Evolutionary conservation across 2,888 invertebrate genomes (phyloP).

Genomic region (Drosophila meridionalis): DNA sequence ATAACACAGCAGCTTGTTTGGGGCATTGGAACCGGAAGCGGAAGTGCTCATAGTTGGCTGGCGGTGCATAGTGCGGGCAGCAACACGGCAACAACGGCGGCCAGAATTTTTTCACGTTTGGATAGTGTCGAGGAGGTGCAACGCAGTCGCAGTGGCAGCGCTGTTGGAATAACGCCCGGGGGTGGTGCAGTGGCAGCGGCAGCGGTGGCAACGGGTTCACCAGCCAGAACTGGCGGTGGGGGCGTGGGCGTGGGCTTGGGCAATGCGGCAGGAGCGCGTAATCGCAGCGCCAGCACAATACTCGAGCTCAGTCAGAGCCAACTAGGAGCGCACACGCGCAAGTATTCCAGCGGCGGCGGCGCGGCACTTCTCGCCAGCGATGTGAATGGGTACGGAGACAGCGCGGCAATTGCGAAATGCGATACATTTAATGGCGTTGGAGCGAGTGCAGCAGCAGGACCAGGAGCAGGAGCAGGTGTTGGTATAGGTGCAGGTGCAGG

Average conservation of each 20-base stretch:
- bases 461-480: neutral
- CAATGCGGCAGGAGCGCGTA: conserved; percentile 54
- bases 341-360: conserved; percentile 40
- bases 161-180: conserved; percentile 75
- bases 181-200: conserved; percentile 63
- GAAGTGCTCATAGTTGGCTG: conserved; percentile 51
- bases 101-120: conserved; percentile 84
- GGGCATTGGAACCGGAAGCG: conserved; percentile 34
- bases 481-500: neutral
- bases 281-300: conserved; percentile 74
- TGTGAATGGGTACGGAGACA: conserved; percentile 69
- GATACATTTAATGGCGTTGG: conserved; percentile 60
- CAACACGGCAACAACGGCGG: conserved; percentile 83
- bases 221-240: conserved; percentile 68
- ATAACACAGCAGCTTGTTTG: conserved; percentile 17
- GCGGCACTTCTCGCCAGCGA: conserved; percentile 31
- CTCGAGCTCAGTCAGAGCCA: conserved; percentile 59
- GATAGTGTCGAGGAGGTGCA: conserved; percentile 84
- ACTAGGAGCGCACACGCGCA: conserved; percentile 45
- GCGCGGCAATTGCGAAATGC: conserved; percentile 51
- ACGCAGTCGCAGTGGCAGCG: conserved; percentile 82
- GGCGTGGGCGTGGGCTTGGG: conserved; percentile 41
- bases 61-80: conserved; percentile 38
- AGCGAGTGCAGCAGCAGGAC: conserved; percentile 5
- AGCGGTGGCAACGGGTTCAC: conserved; percentile 74